Evolutionary conservation across 1,140 invertebrate species (phyloP).

Genomic region (Aphelenchoides avenae): DNA sequence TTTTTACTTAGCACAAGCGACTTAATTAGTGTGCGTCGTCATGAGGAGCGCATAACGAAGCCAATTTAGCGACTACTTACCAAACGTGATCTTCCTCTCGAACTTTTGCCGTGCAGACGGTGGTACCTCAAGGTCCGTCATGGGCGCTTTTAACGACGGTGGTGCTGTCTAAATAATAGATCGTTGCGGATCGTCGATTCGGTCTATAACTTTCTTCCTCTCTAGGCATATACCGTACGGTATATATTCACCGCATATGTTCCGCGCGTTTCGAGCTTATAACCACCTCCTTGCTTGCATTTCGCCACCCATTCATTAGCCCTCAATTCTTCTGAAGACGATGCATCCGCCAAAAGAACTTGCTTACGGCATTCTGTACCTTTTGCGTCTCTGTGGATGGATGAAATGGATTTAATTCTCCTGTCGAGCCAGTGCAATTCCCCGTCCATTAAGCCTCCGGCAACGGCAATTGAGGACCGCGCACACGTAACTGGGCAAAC

Average conservation of each 20-base stretch:
- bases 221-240: too few relatives aligned
- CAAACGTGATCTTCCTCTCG: constrained; percentile 46
- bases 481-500: too few relatives aligned
- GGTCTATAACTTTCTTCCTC: neutral
- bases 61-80: constrained; percentile 14
- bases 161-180: constrained; percentile 20
- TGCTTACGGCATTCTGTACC: too few relatives aligned
- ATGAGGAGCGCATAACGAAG: constrained; percentile 1
- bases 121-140: constrained; percentile 37
- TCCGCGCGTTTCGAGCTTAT: too few relatives aligned
- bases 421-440: too few relatives aligned
- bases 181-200: neutral
- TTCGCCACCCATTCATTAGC: too few relatives aligned
- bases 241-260: too few relatives aligned
- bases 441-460: too few relatives aligned
- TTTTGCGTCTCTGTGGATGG: too few relatives aligned
- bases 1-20: neutral
- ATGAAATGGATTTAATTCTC: too few relatives aligned
- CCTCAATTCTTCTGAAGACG: neutral
- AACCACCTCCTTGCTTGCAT: neutral
- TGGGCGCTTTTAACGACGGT: constrained; percentile 20
- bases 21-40: neutral
- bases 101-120: constrained; percentile 45
- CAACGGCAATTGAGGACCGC: too few relatives aligned
- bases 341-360: neutral